Base-by-base conservation (phyloP, 2,113 vertebrate genomes). In the Oncorhynchus kisutch region DNA sequence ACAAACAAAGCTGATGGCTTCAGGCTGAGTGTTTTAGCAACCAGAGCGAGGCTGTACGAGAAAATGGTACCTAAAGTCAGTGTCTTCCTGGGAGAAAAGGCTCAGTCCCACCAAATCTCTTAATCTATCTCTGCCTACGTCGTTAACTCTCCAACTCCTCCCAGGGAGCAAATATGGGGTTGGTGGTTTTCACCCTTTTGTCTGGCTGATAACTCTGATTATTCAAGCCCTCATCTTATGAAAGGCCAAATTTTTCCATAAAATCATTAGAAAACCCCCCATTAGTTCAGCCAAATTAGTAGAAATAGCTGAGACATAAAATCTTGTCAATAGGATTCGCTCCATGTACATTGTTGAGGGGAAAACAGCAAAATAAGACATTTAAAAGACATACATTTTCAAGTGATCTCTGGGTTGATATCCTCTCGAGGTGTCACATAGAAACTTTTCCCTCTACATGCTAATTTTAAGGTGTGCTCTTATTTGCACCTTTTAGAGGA, bases 1-100 rank as follows among this genome's bases (percentile, higher is more conserved):
- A 51, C 31, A 66, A 78, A 78, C 59, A 70, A 75, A 66, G 54
- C 67, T 29, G 51, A 59, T n/a, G 27, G 54, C 71, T 60, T 34
- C 25, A 29, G 70, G 70, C 48, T n/a, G 29, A 68, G 18, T 68
- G 31, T 45, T 68, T 34, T 34, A 11, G 31, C 29, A 68, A n/a
- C 27, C 11, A 67, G 27, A 20, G 31, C 9, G 39, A 45, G 39
- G 39, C 16, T 68, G 16, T 31, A 68, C 29, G 7, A 68, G 18
- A 39, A 39, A 68, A 68, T 34, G 13, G 24, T 67, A 14, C 13
- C 16, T 5, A 57, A 62, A 62, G 59, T 62, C 49, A 0, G n/a
- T 8, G 20, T 60, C n/a, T 62, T 62, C 59, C 59, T 22, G 18
- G 59, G 59, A 22, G n/a, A 62, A 11, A 62, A 62, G n/a, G 5